Percentiles rank a stretch among this genome's conserved stretches.
These are phyloP conservation scores for Molanna angustata DNA, from an alignment of 2,888 invertebrate species.

Conservation along the genomic window DNA sequence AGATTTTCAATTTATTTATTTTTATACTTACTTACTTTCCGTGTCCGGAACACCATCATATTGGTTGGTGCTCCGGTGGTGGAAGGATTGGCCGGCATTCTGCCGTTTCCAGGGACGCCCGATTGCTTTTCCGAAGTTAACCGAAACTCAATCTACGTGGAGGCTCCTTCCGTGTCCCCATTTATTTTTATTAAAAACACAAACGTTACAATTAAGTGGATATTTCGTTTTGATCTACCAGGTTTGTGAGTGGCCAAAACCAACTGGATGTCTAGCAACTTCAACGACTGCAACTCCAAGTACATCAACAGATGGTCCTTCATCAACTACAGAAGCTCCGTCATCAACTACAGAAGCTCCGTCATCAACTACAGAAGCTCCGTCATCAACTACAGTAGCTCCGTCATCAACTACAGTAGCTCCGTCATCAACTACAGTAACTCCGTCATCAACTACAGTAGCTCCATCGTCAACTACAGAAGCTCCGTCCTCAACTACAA, in stretches of 20 bases:
- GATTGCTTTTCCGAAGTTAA: too few relatives aligned
- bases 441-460: constrained; percentile 31
- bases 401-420: constrained; percentile 31
- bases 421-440: constrained; percentile 35
- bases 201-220: background rate
- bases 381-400: constrained; percentile 12
- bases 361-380: background rate
- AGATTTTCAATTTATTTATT: too few relatives aligned
- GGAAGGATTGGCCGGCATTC: too few relatives aligned
- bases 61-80: too few relatives aligned
- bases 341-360: background rate
- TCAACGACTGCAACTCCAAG: background rate
- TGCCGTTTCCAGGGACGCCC: too few relatives aligned
- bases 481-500: background rate
- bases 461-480: constrained; percentile 34
- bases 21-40: too few relatives aligned
- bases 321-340: background rate
- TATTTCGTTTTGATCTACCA: too few relatives aligned
- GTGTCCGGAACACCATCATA: too few relatives aligned
- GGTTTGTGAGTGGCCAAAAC: background rate
- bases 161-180: too few relatives aligned
- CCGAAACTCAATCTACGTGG: too few relatives aligned
- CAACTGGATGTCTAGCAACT: background rate
- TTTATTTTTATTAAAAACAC: too few relatives aligned
- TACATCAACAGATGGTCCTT: background rate